phyloP scores from a whole-genome alignment of 2,113 vertebrate species.

The Megaleporinus macrocephalus region DNA sequence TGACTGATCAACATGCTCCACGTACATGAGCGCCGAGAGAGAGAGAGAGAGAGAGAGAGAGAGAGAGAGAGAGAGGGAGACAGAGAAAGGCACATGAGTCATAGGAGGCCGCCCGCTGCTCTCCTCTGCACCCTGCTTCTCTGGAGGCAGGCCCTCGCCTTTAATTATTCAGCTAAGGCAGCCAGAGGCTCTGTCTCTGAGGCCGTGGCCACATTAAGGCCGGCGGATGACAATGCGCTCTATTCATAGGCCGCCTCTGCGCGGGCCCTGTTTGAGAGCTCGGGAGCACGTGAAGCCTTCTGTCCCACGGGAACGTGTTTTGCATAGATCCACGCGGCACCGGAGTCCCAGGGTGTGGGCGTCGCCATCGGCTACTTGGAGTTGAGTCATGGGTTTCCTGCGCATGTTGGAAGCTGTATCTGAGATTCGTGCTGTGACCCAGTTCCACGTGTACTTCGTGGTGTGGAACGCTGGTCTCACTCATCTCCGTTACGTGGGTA shows the following conservation, averaged over 20 bases:
- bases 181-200: conserved; percentile 42
- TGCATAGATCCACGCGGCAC: not conserved
- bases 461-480: not conserved
- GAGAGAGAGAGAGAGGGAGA: not conserved
- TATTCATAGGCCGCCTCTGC: conserved; percentile 54
- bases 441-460: conserved; percentile 22
- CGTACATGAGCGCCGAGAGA: not conserved
- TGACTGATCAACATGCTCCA: not conserved
- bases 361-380: conserved; percentile 24
- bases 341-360: not conserved
- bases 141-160: conserved; percentile 41
- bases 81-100: conserved; percentile 39
- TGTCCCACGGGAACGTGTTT: conserved; percentile 38
- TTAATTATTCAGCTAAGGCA: conserved; percentile 53
- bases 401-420: conserved; percentile 9
- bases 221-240: conserved; percentile 53
- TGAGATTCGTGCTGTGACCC: conserved; percentile 25
- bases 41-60: not conserved
- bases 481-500: not conserved
- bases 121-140: conserved; percentile 34
- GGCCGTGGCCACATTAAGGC: conserved; percentile 43
- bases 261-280: conserved; percentile 42
- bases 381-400: conserved; percentile 25
- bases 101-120: conserved; percentile 27
- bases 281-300: conserved; percentile 44